Conservation (phyloP, 2,888 invertebrate genomes). For the Cristatella mucedo region DNA sequence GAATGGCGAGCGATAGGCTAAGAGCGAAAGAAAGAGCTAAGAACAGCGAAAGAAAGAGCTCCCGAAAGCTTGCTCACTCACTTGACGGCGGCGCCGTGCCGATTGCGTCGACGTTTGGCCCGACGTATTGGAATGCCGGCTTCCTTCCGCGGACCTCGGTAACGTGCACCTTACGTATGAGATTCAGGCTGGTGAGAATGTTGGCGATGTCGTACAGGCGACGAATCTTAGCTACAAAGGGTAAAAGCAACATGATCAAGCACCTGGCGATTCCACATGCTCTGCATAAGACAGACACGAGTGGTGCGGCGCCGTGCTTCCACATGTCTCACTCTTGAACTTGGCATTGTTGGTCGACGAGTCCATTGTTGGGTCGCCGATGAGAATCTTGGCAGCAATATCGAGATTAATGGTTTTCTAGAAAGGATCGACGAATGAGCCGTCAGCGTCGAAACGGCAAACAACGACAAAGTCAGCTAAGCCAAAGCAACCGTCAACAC, state of each 20-base stretch:
- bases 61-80: conserved; percentile 12
- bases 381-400: conserved; percentile 51
- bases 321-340: conserved; percentile 37
- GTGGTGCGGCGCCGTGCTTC: too few species aligned
- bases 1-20: too few species aligned
- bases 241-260: conserved; percentile 2
- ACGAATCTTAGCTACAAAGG: conserved; percentile 51
- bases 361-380: conserved; percentile 44
- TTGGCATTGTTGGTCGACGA: conserved; percentile 38
- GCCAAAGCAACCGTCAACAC: too few species aligned
- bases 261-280: neutral
- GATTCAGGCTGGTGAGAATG: conserved; percentile 55
- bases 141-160: conserved; percentile 48
- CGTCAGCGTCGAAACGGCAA: too few species aligned
- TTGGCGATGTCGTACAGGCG: conserved; percentile 63
- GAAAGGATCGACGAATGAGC: too few species aligned
- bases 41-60: neutral
- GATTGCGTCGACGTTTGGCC: conserved; percentile 34
- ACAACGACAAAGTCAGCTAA: too few species aligned
- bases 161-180: conserved; percentile 52
- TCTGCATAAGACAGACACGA: neutral
- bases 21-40: conserved; percentile 2
- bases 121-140: conserved; percentile 52
- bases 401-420: conserved; percentile 49
- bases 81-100: conserved; percentile 16